Conservation (phyloP, 2,888 invertebrate species). For the Thyatira batis region DNA sequence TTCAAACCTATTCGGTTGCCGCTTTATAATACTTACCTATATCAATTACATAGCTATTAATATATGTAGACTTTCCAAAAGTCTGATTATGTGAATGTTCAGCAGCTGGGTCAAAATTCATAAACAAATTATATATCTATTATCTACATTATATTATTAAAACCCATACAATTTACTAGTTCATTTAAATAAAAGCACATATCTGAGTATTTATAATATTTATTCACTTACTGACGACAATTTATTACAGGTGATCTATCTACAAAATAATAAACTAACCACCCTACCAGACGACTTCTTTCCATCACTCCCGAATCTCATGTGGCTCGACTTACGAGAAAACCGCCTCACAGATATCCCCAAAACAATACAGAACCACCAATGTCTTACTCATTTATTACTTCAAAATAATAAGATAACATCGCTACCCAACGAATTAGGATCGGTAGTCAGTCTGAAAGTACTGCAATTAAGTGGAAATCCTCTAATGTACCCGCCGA, state of each 20-base stretch:
- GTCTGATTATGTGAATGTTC: too few relatives aligned
- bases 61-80: too few relatives aligned
- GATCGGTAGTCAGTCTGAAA: conserved; percentile 82
- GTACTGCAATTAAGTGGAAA: conserved; percentile 84
- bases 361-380: conserved; percentile 80
- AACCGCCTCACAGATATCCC: conserved; percentile 83
- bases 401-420: conserved; percentile 84
- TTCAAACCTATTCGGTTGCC: too few relatives aligned
- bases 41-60: too few relatives aligned
- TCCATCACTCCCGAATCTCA: conserved; percentile 74
- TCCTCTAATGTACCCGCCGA: conserved; percentile 82
- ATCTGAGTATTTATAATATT: background rate
- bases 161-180: too few relatives aligned
- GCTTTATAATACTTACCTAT: too few relatives aligned
- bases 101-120: too few relatives aligned
- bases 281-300: conserved; percentile 83
- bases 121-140: too few relatives aligned
- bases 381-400: conserved; percentile 83
- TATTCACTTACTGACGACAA: too few relatives aligned
- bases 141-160: too few relatives aligned
- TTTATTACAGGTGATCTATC: conserved; percentile 64
- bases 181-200: too few relatives aligned
- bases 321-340: conserved; percentile 85
- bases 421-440: conserved; percentile 83
- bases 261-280: conserved; percentile 79